Base-by-base conservation (phyloP, 2,888 invertebrate species). In the Campoplex nolae region DNA sequence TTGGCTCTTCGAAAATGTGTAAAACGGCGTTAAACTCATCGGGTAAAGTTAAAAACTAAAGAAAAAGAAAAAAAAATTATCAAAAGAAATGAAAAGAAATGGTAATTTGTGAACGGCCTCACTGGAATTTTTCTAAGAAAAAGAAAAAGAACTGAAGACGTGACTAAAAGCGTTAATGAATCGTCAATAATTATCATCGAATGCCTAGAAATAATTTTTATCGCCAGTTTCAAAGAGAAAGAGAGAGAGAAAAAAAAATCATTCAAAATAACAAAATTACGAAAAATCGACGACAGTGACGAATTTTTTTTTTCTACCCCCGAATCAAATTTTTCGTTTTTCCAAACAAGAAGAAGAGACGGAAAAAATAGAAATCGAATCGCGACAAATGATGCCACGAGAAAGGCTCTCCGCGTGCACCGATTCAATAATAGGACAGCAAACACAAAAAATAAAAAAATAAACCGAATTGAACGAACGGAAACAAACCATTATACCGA, bases 401-500 rank as follows among this genome's bases (percentile, higher is more conserved):
- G 54, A 73, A 77, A 48, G 78, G 68, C 7, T 7, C 13, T 70
- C 83, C 75, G 38, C 75, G 83, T 83, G 83, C 74, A 85, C 80
- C 45, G 85, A 62, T 16, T 58, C 11, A 16, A 6, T 32, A 65
- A 70, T 51, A 11, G 56, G 35, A 74, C 11, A n/a, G 28, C n/a
- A 56, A 74, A 71, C 28, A 58, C 32, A 23, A 87, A 73, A 80
- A 82, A 82, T 73, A 8, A 38, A 28, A 58, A 76, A 76, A 42
- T 13, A 32, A 71, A 85, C 58, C 85, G 76, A 74, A 75, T 78
- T 83, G 73, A 81, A 79, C 87, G 75, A 81, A 79, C 85, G 75
- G 77, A 86, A 88, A 87, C 76, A 83, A 76, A 87, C 83, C 87
- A 89, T 88, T 90, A 91, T 90, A 91, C 90, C 90, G 91, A 90